Evolutionary conservation across 2,797 vertebrate species (phyloP).

Genomic region (Benthosema pterotum): DNA sequence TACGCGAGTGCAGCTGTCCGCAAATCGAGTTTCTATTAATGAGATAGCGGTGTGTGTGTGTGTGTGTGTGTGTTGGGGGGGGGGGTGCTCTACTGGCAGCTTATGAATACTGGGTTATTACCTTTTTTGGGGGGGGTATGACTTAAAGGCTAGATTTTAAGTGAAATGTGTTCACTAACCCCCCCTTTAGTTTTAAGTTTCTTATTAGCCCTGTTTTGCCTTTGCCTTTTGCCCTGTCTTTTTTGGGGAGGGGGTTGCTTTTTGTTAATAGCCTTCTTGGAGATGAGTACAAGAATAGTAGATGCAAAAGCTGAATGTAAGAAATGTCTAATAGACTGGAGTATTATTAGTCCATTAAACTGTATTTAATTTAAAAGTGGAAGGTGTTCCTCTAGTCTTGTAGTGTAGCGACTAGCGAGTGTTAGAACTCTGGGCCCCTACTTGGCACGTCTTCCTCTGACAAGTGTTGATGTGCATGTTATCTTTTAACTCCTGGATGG

Average conservation of each 20-base stretch:
- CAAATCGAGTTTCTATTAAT: conserved; percentile 90
- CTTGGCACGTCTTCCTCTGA: conserved; percentile 28
- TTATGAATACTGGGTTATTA: conserved; percentile 72
- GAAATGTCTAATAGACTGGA: not conserved
- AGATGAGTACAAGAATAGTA: not conserved
- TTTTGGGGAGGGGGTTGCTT: no score
- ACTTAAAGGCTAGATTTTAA: conserved; percentile 51
- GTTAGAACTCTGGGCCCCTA: conserved; percentile 51
- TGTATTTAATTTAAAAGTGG: conserved; percentile 52
- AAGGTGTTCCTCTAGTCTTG: conserved; percentile 36
- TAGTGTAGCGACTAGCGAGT: conserved; percentile 6
- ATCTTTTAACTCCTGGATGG: no score
- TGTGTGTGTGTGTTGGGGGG: conserved; percentile 77
- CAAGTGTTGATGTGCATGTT: conserved; percentile 2
- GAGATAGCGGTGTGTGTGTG: conserved; percentile 71
- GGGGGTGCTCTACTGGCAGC: conserved; percentile 71
- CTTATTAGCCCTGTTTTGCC: conserved; percentile 8
- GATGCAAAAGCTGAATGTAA: conserved; percentile 7
- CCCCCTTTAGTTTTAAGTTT: not conserved
- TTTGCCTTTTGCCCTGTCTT: conserved; percentile 13
- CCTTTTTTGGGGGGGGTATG: conserved; percentile 65
- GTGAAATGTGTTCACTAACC: conserved; percentile 29
- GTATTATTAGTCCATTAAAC: conserved; percentile 30
- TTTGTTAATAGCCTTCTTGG: not conserved
- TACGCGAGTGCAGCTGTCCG: conserved; percentile 87